Evolutionary conservation across 2,797 vertebrate genomes (phyloP), one percentile per base, ranked within the genome.

Genomic region (Artibeus jamaicensis): DNA sequence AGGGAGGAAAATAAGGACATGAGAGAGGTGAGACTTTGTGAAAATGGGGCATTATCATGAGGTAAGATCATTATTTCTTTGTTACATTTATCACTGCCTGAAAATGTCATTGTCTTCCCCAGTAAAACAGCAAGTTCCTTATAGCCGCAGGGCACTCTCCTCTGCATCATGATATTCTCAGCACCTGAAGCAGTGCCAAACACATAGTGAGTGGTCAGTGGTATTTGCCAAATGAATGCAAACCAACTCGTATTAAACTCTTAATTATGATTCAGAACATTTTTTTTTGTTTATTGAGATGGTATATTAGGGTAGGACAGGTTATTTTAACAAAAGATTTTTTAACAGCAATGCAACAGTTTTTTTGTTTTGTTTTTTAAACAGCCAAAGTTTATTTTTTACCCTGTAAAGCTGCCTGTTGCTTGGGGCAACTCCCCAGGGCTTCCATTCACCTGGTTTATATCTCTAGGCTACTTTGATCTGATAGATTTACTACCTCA

Each of bases 311-410:
- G 37, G 79, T 81, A 68, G 44, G 32, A 65, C 16, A 83, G 48
- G 19, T 53, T 68, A 62, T 94, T 93, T 95, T 39, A 82, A 34
- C 37, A 67, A 57, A 89, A 78, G 42, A 29, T 82, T 89, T 32
- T 26, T 53, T 83, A 73, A 67, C 29, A 55, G 71, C 34, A 62
- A 8, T 44, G 71, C 19, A 44, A 10, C 44, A 22, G 22, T 65
- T 65, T 70, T 65, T 74, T 70, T 21, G 59, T 65, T n/a, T 65
- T 65, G 10, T 19, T 67, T 67, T 18, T 67, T 67, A 53, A 67
- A 83, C 55, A 70, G 24, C 67, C 46, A 42, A 78, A 50, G 29
- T 70, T 93, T 86, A 44, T 84, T 95, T 96, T 89, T 92, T 2
- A 26, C 8, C 46, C 26, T 53, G 1, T 90, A 74, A 93, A 86